Percentiles rank a stretch among this genome's conserved stretches.
These are phyloP conservation scores for Baronia brevicornis DNA, from an alignment of 2,888 invertebrate genomes.

Conservation along the genomic window DNA sequence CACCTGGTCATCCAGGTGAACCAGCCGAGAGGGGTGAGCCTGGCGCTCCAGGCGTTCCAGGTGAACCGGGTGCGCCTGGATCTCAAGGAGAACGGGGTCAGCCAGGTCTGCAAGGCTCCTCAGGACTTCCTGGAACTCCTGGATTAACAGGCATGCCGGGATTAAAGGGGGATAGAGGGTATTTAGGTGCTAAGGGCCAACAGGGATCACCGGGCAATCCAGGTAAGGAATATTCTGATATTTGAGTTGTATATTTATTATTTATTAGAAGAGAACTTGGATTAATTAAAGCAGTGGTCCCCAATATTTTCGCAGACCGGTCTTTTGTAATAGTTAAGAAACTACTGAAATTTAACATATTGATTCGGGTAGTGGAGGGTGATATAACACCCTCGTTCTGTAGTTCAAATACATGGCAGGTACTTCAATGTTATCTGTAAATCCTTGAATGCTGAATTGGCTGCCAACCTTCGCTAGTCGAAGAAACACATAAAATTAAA, in stretches of 20 bases:
- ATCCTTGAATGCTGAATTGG: too few relatives aligned
- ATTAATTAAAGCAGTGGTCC: too few relatives aligned
- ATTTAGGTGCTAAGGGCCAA: slow-evolving; percentile 81
- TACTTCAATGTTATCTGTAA: too few relatives aligned
- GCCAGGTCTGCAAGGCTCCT: slow-evolving; percentile 81
- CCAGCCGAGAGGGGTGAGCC: slow-evolving; percentile 87
- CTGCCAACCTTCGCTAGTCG: too few relatives aligned
- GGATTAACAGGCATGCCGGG: slow-evolving; percentile 83
- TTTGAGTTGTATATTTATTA: neutral
- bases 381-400: too few relatives aligned
- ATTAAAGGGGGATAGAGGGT: slow-evolving; percentile 83
- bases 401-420: too few relatives aligned
- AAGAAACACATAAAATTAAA: too few relatives aligned
- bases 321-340: too few relatives aligned
- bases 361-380: too few relatives aligned
- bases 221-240: slow-evolving; percentile 41
- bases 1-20: slow-evolving; percentile 86
- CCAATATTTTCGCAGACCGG: too few relatives aligned
- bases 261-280: neutral
- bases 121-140: slow-evolving; percentile 81
- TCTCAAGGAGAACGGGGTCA: slow-evolving; percentile 84
- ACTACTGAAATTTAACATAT: too few relatives aligned
- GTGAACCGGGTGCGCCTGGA: slow-evolving; percentile 84
- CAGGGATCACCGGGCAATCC: slow-evolving; percentile 80
- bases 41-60: slow-evolving; percentile 81